Conservation (phyloP, 2,797 vertebrate genomes). For the Chaetophractus vellerosus region DNA sequence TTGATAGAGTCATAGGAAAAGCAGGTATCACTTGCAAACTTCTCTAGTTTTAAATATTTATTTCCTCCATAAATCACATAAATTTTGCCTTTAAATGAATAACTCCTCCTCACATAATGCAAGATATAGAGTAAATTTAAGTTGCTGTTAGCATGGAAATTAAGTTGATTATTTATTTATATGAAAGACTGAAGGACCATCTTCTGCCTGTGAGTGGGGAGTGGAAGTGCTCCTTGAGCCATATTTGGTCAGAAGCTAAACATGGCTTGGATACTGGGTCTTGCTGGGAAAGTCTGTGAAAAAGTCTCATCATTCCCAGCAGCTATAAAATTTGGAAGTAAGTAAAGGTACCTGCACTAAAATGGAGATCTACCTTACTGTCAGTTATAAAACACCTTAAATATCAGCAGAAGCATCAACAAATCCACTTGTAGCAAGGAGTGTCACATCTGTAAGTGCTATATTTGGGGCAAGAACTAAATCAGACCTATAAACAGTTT, state of each 20-base stretch:
- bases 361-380: neutral
- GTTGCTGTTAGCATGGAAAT: no score
- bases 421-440: no score
- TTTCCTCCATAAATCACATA: slow-evolving; percentile 4
- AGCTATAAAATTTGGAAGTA: slow-evolving; percentile 6
- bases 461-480: neutral
- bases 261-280: slow-evolving; percentile 36
- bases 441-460: no score
- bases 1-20: no score
- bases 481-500: neutral
- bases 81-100: slow-evolving; percentile 59
- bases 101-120: slow-evolving; percentile 38
- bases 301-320: neutral
- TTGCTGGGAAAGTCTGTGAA: slow-evolving; percentile 57
- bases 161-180: neutral
- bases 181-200: neutral
- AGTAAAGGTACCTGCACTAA: slow-evolving; percentile 66
- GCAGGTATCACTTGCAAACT: no score
- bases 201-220: no score
- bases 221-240: neutral
- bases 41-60: slow-evolving; percentile 31
- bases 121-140: slow-evolving; percentile 72
- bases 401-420: neutral
- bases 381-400: neutral
- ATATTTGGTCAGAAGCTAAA: slow-evolving; percentile 65